Evolutionary conservation across 2,888 invertebrate species (phyloP).

Genomic region (Brenthis ino): DNA sequence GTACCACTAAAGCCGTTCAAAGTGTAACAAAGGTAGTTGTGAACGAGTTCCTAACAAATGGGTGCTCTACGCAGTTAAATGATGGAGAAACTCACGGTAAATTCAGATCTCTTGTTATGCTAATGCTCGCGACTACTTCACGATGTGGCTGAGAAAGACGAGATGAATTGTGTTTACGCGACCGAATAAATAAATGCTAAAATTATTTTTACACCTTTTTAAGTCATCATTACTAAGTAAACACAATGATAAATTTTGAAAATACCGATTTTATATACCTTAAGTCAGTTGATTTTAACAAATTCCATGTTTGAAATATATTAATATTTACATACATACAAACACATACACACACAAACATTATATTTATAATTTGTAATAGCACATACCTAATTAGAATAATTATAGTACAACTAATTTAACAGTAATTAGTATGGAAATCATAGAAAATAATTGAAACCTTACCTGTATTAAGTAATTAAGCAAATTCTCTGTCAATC

Average conservation of each 20-base stretch:
- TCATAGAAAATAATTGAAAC: background rate
- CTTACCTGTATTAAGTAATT: constrained; percentile 19
- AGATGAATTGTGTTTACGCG: constrained; percentile 11
- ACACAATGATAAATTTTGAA: background rate
- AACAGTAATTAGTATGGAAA: constrained; percentile 1
- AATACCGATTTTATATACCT: too few species aligned
- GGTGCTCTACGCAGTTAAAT: constrained; percentile 38
- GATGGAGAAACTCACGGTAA: constrained; percentile 34
- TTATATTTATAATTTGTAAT: too few species aligned
- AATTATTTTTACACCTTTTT: background rate
- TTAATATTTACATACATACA: too few species aligned
- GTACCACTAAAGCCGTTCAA: constrained; percentile 37
- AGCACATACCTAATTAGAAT: background rate
- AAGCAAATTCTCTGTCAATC: constrained; percentile 24
- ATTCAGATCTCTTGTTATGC: constrained; percentile 37
- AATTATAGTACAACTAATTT: background rate
- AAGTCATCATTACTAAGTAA: background rate
- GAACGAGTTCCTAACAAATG: constrained; percentile 40
- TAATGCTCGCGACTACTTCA: constrained; percentile 26
- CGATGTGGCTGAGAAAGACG: constrained; percentile 17
- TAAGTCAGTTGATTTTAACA: too few species aligned
- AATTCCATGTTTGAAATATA: too few species aligned
- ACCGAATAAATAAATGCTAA: constrained; percentile 3
- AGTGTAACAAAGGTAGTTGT: constrained; percentile 39
- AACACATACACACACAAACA: background rate